Base-by-base conservation (phyloP, 2,888 invertebrate species). In the Patella pellucida region DNA sequence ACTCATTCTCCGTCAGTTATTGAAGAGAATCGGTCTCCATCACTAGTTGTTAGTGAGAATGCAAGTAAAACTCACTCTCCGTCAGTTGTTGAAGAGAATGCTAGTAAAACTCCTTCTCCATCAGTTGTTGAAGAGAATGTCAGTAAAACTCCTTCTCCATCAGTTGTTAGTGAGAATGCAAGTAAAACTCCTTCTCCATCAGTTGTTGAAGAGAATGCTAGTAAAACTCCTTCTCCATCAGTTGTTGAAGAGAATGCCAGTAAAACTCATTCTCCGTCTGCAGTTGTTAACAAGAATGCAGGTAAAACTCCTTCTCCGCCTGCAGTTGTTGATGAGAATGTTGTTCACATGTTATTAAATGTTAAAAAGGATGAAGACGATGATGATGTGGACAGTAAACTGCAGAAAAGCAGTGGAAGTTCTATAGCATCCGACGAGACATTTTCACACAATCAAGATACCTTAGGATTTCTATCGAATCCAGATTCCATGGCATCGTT, bases 281-380 rank as follows among this genome's bases (percentile, higher is more conserved):
- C 52, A 5, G 74, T 69, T 50, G 73, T 73, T 15, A 72, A 74
- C 14, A 74, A 77, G 9, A 72, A 74, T 15, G 56, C 73, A 14
- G 52, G 23, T 3, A 71, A 68, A 1, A 41, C 41, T 41, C 41
- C 7, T 41, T 41, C 41, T 41, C 41, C 19, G 4, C 69, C 41
- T 14, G 31, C 41, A 41, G 41, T 69, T 41, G 51, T 51, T 14
- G 31, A 69, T 69, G n/a, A n/a, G 3, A n/a, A 19, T 23, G 69
- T 51, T 69, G 69, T 51, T 69, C 41, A n/a, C 11, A 69, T 31
- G n/a, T 15, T 31, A 23, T 31, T 69, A 15, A 31, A 69, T 69
- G 69, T 69, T 41, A 41, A 12, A 14, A 31, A 23, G n/a, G 51
- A 69, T 69, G 69, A 69, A 15, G 50, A 69, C 0, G 7, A 41